A percentile compares a stretch with the other conserved stretches of the same genome.
Conservation (phyloP, 1,140 invertebrate genomes). For the Triops cancriformis region DNA sequence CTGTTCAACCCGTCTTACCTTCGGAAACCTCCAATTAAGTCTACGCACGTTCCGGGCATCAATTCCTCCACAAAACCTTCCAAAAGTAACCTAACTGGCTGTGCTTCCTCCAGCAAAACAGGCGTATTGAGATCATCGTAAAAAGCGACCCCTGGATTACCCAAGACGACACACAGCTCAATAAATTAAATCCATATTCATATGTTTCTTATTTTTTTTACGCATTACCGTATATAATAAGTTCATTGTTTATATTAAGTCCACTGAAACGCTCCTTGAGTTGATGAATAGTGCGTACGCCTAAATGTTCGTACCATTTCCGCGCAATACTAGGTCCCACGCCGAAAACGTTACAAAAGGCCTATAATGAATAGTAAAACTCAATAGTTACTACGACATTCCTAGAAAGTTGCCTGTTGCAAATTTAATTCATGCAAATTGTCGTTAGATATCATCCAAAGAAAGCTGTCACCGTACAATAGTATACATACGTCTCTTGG, state of each 20-base stretch:
- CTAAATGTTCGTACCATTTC: slow-evolving; percentile 22
- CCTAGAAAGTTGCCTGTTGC: neutral
- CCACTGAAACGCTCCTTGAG: slow-evolving; percentile 20
- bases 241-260: slow-evolving; percentile 21
- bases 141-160: slow-evolving; percentile 25
- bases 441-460: neutral
- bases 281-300: slow-evolving; percentile 19
- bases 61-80: slow-evolving; percentile 16
- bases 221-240: slow-evolving; percentile 22
- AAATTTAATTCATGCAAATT: neutral
- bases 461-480: too few species aligned
- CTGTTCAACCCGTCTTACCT: slow-evolving; percentile 16
- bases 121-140: slow-evolving; percentile 27
- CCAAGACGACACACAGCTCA: neutral
- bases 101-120: slow-evolving; percentile 3
- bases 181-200: neutral
- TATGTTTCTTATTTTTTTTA: neutral
- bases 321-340: slow-evolving; percentile 23
- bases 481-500: too few species aligned
- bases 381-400: neutral
- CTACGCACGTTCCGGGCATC: slow-evolving; percentile 15
- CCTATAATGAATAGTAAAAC: slow-evolving; percentile 2
- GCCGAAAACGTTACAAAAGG: slow-evolving; percentile 25
- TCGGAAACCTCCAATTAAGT: slow-evolving; percentile 26
- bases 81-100: slow-evolving; percentile 20